Conservation (phyloP, 2,113 vertebrate genomes). For the Pycnonotus jocosus region DNA sequence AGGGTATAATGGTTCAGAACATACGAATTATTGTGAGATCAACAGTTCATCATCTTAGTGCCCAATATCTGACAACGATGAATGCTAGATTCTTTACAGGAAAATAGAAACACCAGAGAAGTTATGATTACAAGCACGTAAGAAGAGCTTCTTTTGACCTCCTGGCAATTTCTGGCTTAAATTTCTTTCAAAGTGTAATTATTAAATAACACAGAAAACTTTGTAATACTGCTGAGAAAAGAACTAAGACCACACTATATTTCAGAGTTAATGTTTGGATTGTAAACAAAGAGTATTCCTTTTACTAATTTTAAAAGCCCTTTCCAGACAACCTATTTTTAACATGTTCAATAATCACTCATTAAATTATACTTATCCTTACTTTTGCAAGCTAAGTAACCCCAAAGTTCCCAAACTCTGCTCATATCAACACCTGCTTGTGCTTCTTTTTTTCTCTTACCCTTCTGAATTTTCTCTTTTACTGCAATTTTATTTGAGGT, state of each 20-base stretch:
- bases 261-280: not conserved
- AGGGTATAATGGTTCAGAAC: not conserved
- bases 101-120: not conserved
- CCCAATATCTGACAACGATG: accelerated
- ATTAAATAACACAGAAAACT: not conserved
- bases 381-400: not conserved
- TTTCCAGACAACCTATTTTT: not conserved
- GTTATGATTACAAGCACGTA: not conserved
- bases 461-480: not conserved
- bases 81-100: not conserved
- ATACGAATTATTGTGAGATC: not conserved
- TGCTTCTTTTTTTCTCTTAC: not conserved
- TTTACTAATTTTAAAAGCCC: not conserved
- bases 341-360: not conserved
- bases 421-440: not conserved
- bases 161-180: not conserved
- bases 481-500: not conserved
- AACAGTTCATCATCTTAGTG: not conserved
- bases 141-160: not conserved
- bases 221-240: not conserved
- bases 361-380: not conserved
- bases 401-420: not conserved
- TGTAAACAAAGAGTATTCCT: not conserved
- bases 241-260: not conserved
- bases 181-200: not conserved